phyloP scores from a whole-genome alignment of 2,113 vertebrate species.

The Ammospiza caudacuta region DNA sequence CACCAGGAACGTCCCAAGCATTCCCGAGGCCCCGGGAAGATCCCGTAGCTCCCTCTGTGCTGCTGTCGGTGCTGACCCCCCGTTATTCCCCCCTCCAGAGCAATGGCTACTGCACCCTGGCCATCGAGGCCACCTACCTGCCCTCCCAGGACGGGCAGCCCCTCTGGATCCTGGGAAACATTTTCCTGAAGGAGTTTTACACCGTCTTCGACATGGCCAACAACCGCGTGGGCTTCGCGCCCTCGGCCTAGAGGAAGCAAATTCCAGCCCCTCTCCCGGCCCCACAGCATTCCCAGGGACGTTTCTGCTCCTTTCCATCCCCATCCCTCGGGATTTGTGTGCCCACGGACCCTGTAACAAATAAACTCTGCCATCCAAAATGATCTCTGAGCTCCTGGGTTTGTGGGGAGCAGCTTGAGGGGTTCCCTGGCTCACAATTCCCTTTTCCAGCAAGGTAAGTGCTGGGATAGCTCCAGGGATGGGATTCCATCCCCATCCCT shows the following conservation, averaged over 20 bases:
- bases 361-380: too few relatives aligned
- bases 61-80: neutral
- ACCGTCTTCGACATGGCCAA: conserved; percentile 63
- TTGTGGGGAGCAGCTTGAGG: too few relatives aligned
- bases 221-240: conserved; percentile 66
- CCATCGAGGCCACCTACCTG: conserved; percentile 68
- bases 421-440: too few relatives aligned
- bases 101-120: conserved; percentile 57
- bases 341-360: neutral
- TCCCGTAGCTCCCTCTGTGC: neutral
- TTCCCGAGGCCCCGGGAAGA: neutral
- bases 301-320: rapidly evolving
- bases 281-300: neutral
- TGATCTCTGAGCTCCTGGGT: too few relatives aligned
- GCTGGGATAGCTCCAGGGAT: too few relatives aligned
- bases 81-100: neutral
- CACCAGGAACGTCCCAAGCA: neutral
- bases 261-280: neutral
- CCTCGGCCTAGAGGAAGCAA: neutral
- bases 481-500: too few relatives aligned
- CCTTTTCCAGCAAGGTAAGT: too few relatives aligned
- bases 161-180: conserved; percentile 31
- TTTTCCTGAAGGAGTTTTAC: conserved; percentile 72
- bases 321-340: neutral
- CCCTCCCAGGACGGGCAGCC: conserved; percentile 55